Percentiles rank a stretch among this genome's conserved stretches.
Conservation (phyloP, 2,113 vertebrate species). For the Ailurus styani region DNA sequence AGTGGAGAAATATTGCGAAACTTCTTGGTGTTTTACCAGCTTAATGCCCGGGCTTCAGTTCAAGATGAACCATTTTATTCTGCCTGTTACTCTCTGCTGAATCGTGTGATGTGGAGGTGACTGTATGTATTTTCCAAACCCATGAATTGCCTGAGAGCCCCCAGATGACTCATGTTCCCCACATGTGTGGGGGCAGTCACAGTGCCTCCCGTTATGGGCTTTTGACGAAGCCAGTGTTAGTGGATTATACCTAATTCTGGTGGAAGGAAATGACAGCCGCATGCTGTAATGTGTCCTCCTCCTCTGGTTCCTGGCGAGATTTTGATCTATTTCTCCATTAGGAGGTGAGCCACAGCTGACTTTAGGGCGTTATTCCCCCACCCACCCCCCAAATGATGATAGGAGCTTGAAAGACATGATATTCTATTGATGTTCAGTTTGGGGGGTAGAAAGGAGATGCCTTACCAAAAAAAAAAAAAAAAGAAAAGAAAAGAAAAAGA, state of each 20-base stretch:
- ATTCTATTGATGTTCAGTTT: background rate
- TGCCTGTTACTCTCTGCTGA: background rate
- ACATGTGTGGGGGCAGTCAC: rapidly evolving
- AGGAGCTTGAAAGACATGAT: background rate
- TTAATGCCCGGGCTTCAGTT: background rate
- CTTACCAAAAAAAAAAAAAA: background rate
- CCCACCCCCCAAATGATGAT: background rate
- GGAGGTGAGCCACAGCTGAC: background rate
- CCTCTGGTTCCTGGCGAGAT: rapidly evolving
- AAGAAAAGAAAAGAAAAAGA: background rate
- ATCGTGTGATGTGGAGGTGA: background rate
- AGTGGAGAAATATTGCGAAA: background rate
- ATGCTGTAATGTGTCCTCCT: rapidly evolving
- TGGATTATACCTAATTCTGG: background rate
- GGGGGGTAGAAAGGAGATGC: background rate
- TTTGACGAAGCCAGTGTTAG: background rate
- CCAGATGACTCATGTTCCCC: background rate
- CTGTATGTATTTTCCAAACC: background rate
- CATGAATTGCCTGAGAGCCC: background rate
- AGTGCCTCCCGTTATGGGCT: rapidly evolving
- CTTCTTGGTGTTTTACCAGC: background rate
- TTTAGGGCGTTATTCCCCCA: background rate
- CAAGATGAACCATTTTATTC: rapidly evolving
- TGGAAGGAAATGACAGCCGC: background rate
- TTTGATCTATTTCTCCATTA: background rate